Base-by-base conservation (phyloP, 2,888 invertebrate species). In the Rhamphomyia laevipes region DNA sequence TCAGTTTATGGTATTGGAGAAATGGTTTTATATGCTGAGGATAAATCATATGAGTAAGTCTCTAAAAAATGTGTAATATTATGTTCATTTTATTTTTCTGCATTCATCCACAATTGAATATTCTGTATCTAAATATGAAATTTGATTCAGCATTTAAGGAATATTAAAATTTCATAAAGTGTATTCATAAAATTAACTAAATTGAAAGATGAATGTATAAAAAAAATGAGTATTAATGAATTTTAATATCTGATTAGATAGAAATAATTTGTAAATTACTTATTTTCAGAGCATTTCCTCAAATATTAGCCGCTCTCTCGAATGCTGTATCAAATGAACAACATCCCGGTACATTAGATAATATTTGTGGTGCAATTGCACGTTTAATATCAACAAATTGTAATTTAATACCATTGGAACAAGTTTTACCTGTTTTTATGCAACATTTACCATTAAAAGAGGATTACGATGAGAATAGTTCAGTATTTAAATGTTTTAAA, bases 1-100 rank as follows among this genome's bases (percentile, higher is more conserved):
- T 75, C 84, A 1, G 80, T 83, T 43, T 88, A 77, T 64, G 86
- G 83, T 16, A 69, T 87, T 44, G 88, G 87, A 4, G 84, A 87
- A 62, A 73, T 87, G 59, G 78, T 80, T 41, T 66, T 81, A 13
- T 75, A 81, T 64, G 80, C 82, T 45, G 81, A 77, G 63, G 78
- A 80, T 43, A 72, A 74, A 51, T 69, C 81, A 51, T 80, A 73
- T 60, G 68, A 73, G 78, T 81, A 73, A 73, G 75, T 23, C 4
- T 33, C 11, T 30, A 9, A 9, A 30, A 30, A 9, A 9, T 30
- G 6, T 9, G 6, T 30, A 9, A 17, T 33, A n/a, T 11, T 38
- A 4, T 46, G 15, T 18, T 37, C 21, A 48, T 10, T 21, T 38
- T 45, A 16, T 40, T 33, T 48, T 30, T 44, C 21, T n/a, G n/a